phyloP scores from a whole-genome alignment of 2,797 vertebrate species.

The Myotis vivesi region DNA sequence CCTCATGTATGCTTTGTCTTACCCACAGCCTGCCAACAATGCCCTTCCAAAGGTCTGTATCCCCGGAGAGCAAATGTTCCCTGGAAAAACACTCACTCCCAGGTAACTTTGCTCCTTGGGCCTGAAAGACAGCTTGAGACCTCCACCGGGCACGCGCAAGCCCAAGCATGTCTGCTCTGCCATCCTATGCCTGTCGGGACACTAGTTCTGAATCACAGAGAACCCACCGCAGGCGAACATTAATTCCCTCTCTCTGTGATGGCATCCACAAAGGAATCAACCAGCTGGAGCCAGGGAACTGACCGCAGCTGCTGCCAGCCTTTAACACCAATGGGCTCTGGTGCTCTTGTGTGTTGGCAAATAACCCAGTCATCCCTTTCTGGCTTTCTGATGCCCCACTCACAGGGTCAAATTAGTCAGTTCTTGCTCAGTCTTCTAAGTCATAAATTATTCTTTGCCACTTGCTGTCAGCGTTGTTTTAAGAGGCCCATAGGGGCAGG shows the following conservation, averaged over 20 bases:
- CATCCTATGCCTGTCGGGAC: neutral
- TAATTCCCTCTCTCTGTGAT: neutral
- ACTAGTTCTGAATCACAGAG: neutral
- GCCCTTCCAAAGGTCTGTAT: neutral
- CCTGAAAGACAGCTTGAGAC: neutral
- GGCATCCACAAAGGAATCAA: neutral
- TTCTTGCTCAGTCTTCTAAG: constrained; percentile 16
- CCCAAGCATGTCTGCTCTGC: neutral
- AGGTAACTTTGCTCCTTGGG: neutral
- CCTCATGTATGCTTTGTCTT: neutral
- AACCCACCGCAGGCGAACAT: neutral
- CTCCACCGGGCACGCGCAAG: neutral
- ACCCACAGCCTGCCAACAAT: neutral
- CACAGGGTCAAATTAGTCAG: neutral
- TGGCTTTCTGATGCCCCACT: neutral
- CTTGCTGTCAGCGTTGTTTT: constrained; percentile 42
- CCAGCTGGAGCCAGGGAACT: neutral
- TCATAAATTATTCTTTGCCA: constrained; percentile 45
- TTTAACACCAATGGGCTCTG: neutral
- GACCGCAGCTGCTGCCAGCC: neutral
- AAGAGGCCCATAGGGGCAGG: neutral
- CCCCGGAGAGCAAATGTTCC: neutral
- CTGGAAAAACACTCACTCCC: neutral
- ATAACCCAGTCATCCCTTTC: neutral
- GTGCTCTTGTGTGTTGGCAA: neutral